phyloP scores from a whole-genome alignment of 2,797 vertebrate species.

The Phrynocephalus guinanensis region DNA sequence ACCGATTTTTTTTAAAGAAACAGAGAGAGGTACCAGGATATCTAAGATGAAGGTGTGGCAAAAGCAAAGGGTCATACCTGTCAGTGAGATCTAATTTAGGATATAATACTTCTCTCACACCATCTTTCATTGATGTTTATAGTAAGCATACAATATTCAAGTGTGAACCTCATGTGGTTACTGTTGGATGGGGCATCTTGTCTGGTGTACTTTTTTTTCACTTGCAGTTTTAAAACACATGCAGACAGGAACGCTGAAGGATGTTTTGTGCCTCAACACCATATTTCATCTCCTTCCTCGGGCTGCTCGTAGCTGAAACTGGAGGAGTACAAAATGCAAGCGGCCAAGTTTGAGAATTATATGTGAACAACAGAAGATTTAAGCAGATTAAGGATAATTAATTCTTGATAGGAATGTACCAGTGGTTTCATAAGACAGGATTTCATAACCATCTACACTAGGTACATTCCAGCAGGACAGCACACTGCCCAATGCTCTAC shows the following conservation, averaged over 20 bases:
- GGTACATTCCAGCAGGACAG: not conserved
- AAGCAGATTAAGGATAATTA: constrained; percentile 9
- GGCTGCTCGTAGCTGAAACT: constrained; percentile 36
- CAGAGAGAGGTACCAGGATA: not conserved
- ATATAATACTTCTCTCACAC: not conserved
- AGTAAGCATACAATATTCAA: constrained; percentile 20
- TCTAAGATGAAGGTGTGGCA: not conserved
- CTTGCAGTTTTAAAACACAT: constrained; percentile 9
- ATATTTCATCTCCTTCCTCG: constrained; percentile 12
- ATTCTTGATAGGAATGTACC: not conserved
- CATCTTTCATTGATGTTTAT: constrained; percentile 19
- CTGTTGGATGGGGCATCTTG: not conserved
- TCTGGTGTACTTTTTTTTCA: not conserved
- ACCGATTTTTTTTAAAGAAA: no score
- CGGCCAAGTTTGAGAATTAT: constrained; percentile 24
- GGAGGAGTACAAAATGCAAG: constrained; percentile 32
- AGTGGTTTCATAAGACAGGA: not conserved
- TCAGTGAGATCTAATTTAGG: constrained; percentile 5
- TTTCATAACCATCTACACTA: not conserved
- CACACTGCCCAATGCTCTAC: not conserved
- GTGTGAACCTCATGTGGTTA: not conserved
- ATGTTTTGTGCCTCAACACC: constrained; percentile 19
- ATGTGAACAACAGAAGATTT: constrained; percentile 11
- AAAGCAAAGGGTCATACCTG: not conserved
- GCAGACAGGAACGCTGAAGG: constrained; percentile 8